Evolutionary conservation across 2,888 invertebrate species (phyloP).

Genomic region (Matsumyia berberina): DNA sequence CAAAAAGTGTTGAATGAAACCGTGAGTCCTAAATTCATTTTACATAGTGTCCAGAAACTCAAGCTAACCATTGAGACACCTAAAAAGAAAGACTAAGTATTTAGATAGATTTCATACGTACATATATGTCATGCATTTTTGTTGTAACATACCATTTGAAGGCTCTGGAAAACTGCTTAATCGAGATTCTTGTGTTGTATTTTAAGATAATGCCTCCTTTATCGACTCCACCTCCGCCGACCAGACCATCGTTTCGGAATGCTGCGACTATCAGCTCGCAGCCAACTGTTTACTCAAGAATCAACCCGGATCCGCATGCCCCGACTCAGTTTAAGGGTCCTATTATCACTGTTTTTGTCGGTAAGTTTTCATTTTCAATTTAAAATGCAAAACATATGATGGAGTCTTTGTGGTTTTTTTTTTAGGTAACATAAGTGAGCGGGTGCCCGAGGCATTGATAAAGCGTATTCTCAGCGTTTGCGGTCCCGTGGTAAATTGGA

Average conservation of each 20-base stretch:
- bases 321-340: conserved; percentile 88
- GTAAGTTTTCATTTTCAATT: conserved; percentile 84
- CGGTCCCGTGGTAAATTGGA: conserved; percentile 98
- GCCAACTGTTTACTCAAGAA: conserved; percentile 83
- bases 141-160: not conserved
- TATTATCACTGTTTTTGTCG: conserved; percentile 98
- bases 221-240: conserved; percentile 84
- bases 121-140: conserved; percentile 28
- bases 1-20: conserved; percentile 47
- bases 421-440: conserved; percentile 94
- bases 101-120: not conserved
- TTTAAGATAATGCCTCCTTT: conserved; percentile 86
- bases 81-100: conserved; percentile 28
- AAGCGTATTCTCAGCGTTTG: conserved; percentile 96
- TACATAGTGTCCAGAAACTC: conserved; percentile 17
- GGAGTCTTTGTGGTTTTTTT: conserved; percentile 66
- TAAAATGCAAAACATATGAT: too few relatives aligned
- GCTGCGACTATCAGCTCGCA: conserved; percentile 84
- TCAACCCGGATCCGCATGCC: conserved; percentile 80
- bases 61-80: conserved; percentile 15
- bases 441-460: conserved; percentile 97
- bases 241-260: conserved; percentile 83
- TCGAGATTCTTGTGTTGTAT: conserved; percentile 69
- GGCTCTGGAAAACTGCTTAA: conserved; percentile 11
- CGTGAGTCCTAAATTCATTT: conserved; percentile 51